Conservation (phyloP, 2,888 invertebrate genomes). For the Frankliniella intonsa region DNA sequence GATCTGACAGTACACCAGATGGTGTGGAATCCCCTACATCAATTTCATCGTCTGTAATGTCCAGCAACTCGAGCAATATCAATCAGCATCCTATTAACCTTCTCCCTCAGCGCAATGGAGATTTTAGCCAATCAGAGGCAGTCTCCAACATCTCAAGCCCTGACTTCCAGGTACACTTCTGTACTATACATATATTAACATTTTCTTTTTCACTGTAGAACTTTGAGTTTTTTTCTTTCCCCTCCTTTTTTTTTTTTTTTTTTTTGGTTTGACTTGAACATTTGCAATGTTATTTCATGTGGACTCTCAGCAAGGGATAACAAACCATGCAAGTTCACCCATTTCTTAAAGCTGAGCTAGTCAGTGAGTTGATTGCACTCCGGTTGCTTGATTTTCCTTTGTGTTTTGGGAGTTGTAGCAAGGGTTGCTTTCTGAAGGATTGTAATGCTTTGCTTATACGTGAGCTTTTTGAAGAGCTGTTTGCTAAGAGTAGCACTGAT, state of each 20-base stretch:
- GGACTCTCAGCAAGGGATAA: conserved; percentile 2
- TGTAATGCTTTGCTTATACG: too few relatives aligned
- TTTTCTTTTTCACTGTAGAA: neutral
- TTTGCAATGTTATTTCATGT: conserved; percentile 6
- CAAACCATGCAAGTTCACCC: too few relatives aligned
- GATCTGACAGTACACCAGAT: neutral
- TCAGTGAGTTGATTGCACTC: neutral
- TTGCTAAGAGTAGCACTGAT: too few relatives aligned
- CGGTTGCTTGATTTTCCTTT: too few relatives aligned
- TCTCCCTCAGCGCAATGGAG: conserved; percentile 49
- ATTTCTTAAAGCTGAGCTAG: neutral
- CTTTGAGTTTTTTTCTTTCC: neutral
- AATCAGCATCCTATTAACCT: conserved; percentile 45
- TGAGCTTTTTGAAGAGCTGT: too few relatives aligned
- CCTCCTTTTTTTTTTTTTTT: neutral
- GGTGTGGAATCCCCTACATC: conserved; percentile 69
- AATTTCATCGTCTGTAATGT: conserved; percentile 83
- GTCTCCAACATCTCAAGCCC: conserved; percentile 86
- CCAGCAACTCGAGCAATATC: conserved; percentile 55
- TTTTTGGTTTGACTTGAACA: neutral
- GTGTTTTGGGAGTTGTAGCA: too few relatives aligned
- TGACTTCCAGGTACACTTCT: conserved; percentile 60
- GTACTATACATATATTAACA: neutral
- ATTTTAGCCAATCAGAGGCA: conserved; percentile 78
- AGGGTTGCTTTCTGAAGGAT: too few relatives aligned